A percentile compares a stretch with the other conserved stretches of the same genome.
phyloP scores from a whole-genome alignment of 2,888 invertebrate species.

The Danaus chrysippus region DNA sequence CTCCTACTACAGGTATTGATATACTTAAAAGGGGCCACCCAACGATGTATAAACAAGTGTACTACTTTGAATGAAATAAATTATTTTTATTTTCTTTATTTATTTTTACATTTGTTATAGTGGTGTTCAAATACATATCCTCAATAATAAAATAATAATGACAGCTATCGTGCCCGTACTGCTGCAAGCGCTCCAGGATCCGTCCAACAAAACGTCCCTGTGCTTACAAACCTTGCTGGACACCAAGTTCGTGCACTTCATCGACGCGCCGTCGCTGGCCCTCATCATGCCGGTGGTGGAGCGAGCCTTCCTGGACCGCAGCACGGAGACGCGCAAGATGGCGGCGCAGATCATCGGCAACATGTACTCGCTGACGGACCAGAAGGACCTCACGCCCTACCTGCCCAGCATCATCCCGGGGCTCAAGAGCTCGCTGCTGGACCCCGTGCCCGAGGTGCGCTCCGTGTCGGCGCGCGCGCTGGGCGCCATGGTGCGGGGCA shows the following conservation, averaged over 20 bases:
- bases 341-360: conserved; percentile 99
- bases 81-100: too few relatives aligned
- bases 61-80: too few relatives aligned
- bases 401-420: conserved; percentile 98
- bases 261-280: conserved; percentile 98
- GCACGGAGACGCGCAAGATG: conserved; percentile 99
- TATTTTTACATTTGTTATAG: too few relatives aligned
- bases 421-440: conserved; percentile 94
- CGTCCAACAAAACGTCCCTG: conserved; percentile 94
- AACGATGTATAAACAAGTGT: too few relatives aligned
- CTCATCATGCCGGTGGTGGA: conserved; percentile 99
- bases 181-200: conserved; percentile 95
- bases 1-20: too few relatives aligned
- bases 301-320: conserved; percentile 97
- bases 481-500: conserved; percentile 98
- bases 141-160: conserved; percentile 3
- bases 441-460: conserved; percentile 98
- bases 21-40: too few relatives aligned
- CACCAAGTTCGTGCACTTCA: conserved; percentile 99
- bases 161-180: conserved; percentile 91
- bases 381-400: conserved; percentile 98
- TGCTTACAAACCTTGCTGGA: conserved; percentile 96
- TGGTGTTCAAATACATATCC: too few relatives aligned
- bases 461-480: conserved; percentile 97
- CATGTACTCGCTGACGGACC: conserved; percentile 99